A percentile compares a stretch with the other conserved stretches of the same genome.
phyloP scores from a whole-genome alignment of 2,797 vertebrate species.

The Ptychadena robeensis region DNA sequence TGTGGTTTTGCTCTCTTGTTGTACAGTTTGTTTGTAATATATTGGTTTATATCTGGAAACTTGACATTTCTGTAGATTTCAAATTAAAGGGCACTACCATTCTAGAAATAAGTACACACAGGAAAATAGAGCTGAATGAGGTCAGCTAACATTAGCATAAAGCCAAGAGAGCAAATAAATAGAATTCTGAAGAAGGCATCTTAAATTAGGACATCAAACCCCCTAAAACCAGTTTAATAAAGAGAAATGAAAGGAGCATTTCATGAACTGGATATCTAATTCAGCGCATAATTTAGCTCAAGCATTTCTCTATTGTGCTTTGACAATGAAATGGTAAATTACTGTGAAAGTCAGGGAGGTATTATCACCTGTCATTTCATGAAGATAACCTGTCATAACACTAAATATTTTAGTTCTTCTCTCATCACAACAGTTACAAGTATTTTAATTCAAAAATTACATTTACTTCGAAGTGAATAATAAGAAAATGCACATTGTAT shows the following conservation, averaged over 20 bases:
- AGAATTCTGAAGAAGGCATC: conserved; percentile 13
- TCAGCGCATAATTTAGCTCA: not conserved
- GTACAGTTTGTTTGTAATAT: not conserved
- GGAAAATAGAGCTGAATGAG: conserved; percentile 45
- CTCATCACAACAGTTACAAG: not conserved
- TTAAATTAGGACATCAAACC: conserved; percentile 29
- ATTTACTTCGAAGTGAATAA: not conserved
- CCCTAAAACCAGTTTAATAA: conserved; percentile 4
- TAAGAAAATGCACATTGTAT: not conserved
- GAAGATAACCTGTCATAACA: not conserved
- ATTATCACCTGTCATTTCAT: conserved; percentile 6
- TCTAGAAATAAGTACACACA: conserved; percentile 32
- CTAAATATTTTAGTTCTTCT: not conserved
- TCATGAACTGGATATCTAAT: not conserved
- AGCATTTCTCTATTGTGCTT: conserved; percentile 14
- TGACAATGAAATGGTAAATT: not conserved
- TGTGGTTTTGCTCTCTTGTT: not conserved
- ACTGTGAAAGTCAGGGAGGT: not conserved
- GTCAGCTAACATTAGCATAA: conserved; percentile 50
- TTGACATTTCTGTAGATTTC: not conserved
- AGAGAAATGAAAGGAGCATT: conserved; percentile 14
- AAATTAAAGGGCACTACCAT: not conserved
- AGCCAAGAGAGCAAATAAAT: conserved; percentile 21
- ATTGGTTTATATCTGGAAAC: not conserved
- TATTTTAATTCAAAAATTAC: not conserved